phyloP scores from a whole-genome alignment of 2,888 invertebrate species.

The Epiblema foenella region DNA sequence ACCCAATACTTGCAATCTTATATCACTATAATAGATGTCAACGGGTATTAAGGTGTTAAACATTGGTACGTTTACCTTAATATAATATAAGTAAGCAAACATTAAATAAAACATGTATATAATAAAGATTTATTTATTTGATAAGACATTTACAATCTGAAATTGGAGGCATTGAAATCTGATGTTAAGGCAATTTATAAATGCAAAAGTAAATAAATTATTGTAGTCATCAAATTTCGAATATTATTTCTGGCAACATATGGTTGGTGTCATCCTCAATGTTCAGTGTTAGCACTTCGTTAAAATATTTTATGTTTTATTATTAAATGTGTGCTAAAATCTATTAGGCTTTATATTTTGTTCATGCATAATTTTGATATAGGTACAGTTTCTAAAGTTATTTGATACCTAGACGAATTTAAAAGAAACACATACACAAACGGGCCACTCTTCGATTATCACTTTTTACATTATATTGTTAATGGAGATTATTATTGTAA shows the following conservation, averaged over 20 bases:
- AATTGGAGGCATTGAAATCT: constrained; percentile 68
- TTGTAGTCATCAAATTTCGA: constrained; percentile 69
- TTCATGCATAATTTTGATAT: constrained; percentile 27
- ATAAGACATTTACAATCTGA: constrained; percentile 81
- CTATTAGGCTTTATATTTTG: constrained; percentile 19
- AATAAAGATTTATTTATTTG: constrained; percentile 78
- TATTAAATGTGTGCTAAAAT: constrained; percentile 24
- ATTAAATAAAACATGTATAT: constrained; percentile 49
- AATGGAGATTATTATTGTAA: not conserved
- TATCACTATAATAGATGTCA: too few relatives aligned
- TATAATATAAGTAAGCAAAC: not conserved
- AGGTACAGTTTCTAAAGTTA: constrained; percentile 15
- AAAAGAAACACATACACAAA: constrained; percentile 8
- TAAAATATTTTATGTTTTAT: constrained; percentile 25
- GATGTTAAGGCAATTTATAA: constrained; percentile 64
- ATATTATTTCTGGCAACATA: constrained; percentile 68
- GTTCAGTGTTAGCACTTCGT: constrained; percentile 38
- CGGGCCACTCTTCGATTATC: not conserved
- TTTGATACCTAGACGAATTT: not conserved
- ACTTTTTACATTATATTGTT: not conserved
- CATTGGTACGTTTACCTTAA: not conserved
- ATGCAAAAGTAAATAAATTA: constrained; percentile 80
- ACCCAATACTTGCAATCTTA: too few relatives aligned
- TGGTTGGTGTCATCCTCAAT: constrained; percentile 55
- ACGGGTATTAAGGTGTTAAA: too few relatives aligned